These are phyloP conservation scores for Megaleporinus macrocephalus DNA, from an alignment of 2,113 vertebrate species.

Conservation along the genomic window DNA sequence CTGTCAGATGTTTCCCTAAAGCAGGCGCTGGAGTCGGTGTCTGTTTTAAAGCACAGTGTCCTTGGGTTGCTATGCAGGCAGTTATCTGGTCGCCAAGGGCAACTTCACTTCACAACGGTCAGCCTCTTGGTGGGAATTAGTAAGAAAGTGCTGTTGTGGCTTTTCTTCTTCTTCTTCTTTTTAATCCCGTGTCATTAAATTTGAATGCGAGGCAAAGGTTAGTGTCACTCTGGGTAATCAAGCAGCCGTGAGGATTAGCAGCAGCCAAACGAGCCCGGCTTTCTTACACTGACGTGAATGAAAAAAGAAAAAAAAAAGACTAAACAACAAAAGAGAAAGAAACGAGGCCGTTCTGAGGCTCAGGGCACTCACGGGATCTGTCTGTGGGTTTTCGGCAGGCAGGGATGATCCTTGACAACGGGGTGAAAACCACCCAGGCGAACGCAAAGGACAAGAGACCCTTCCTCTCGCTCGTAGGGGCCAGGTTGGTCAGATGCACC, in stretches of 20 bases:
- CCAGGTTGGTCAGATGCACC: slow-evolving; percentile 80
- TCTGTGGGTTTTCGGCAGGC: slow-evolving; percentile 76
- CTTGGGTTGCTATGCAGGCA: slow-evolving; percentile 26
- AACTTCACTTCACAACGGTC: slow-evolving; percentile 1
- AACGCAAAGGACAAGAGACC: slow-evolving; percentile 95
- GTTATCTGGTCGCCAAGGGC: slow-evolving; percentile 25
- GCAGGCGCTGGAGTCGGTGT: neutral
- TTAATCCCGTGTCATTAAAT: slow-evolving; percentile 24
- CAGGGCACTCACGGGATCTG: neutral
- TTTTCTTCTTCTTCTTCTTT: neutral
- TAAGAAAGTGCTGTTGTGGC: neutral
- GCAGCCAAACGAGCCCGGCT: neutral
- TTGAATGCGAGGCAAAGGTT: slow-evolving; percentile 12
- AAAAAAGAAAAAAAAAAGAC: neutral
- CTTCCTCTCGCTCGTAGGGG: slow-evolving; percentile 89
- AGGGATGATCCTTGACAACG: slow-evolving; percentile 97
- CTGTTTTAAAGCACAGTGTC: slow-evolving; percentile 17
- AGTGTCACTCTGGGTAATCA: slow-evolving; percentile 6
- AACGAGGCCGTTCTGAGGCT: neutral
- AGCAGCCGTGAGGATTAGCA: slow-evolving; percentile 11
- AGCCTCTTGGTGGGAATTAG: neutral
- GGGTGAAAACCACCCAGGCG: slow-evolving; percentile 93
- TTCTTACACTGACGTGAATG: neutral
- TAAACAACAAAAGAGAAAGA: neutral
- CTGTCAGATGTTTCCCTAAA: slow-evolving; percentile 9